Percentiles rank a stretch among this genome's conserved stretches.
Evolutionary conservation across 2,888 invertebrate genomes (phyloP).

Genomic region (Acleris sparsana): DNA sequence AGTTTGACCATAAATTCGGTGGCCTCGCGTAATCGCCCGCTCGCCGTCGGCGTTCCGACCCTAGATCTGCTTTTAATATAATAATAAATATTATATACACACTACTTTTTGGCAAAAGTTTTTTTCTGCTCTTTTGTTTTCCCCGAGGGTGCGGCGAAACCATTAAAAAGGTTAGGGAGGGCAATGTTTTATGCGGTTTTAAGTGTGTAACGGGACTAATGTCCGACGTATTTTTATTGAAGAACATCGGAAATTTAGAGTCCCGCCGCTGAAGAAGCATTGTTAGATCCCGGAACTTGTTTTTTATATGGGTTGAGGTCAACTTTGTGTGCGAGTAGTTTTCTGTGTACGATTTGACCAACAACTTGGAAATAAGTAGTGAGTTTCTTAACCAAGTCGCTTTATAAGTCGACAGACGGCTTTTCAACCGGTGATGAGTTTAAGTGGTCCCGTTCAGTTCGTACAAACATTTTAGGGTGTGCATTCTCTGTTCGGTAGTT

Average conservation of each 20-base stretch:
- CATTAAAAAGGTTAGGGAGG: conserved; percentile 80
- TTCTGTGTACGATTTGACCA: too few species aligned
- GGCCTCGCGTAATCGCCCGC: conserved; percentile 71
- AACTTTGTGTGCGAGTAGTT: too few species aligned
- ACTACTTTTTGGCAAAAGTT: conserved; percentile 73
- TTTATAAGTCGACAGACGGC: too few species aligned
- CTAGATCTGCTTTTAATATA: conserved; percentile 78
- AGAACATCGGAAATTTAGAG: conserved; percentile 44
- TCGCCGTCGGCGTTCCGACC: conserved; percentile 70
- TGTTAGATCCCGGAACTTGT: background rate
- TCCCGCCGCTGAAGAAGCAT: background rate
- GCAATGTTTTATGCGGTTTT: conserved; percentile 81
- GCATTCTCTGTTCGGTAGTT: too few species aligned
- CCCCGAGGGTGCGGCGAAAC: conserved; percentile 68
- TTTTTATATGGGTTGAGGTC: background rate
- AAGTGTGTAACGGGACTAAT: conserved; percentile 78
- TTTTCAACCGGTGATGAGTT: too few species aligned
- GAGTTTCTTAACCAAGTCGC: too few species aligned
- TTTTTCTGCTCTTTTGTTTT: conserved; percentile 73
- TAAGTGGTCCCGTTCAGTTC: too few species aligned
- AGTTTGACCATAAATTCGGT: conserved; percentile 84
- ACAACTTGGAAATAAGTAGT: too few species aligned
- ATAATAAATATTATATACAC: conserved; percentile 78
- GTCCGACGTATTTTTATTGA: conserved; percentile 68
- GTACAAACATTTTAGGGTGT: too few species aligned